Base-by-base conservation (phyloP, 2,113 vertebrate species). In the Ailurus styani region DNA sequence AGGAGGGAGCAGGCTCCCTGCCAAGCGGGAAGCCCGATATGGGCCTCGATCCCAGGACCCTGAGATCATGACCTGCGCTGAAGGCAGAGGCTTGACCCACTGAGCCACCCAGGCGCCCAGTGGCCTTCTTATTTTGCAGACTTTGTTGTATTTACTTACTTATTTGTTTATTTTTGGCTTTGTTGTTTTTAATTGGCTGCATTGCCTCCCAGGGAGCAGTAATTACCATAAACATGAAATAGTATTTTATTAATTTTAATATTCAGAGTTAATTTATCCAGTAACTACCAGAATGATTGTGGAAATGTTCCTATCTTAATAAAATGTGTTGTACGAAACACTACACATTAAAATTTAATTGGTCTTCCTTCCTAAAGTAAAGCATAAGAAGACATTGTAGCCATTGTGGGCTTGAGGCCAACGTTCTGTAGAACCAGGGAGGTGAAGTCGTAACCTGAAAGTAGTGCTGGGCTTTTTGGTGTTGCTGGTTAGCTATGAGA, bases 221-320 rank as follows among this genome's bases (percentile, higher is more conserved):
- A 73, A 50, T 90, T 87, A 73, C 75, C 21, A n/a, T 34, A 83
- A 4, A 42, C 18, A 73, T 82, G 31, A 91, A 85, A 83, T 78
- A 96, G 7, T 6, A 11, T 77, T 75, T 95, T 87, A 78, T 70
- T 86, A 66, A 60, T 83, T 97, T 90, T 86, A 94, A 47, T 85
- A 95, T 50, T 68, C 15, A 55, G 78, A 66, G 20, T 93, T 75
- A 82, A 75, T 93, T 81, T 93, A 79, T 50, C 50, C 14, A 77
- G n/a, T 92, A 94, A 75, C 25, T 89, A 52, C 11, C 27, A 89
- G 40, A 88, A 62, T 86, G 66, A 70, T 86, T 86, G 52, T 15
- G 87, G 57, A 78, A 86, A 50, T 77, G 40, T 89, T 91, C n/a
- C 29, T 50, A 78, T 91, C 40, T 64, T 86, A 62, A 40, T 90